These are phyloP conservation scores for Ptilonorhynchus violaceus DNA, from an alignment of 2,113 vertebrate genomes.

Conservation along the genomic window DNA sequence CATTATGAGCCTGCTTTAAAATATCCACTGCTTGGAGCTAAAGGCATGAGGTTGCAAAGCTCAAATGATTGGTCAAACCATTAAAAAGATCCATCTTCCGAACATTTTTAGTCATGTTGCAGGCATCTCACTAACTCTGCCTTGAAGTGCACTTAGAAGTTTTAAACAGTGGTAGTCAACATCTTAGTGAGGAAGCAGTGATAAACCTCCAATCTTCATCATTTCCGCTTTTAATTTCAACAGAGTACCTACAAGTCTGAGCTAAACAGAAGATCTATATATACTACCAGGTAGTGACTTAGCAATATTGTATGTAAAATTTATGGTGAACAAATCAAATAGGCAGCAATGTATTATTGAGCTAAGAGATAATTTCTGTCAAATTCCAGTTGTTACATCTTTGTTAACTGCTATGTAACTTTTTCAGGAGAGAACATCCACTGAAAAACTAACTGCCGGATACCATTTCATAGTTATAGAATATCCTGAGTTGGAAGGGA, in stretches of 20 bases:
- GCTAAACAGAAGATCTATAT: not conserved
- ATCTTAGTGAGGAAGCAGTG: not conserved
- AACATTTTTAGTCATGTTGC: not conserved
- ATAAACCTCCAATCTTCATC: not conserved
- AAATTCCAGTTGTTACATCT: not conserved
- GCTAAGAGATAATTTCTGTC: not conserved
- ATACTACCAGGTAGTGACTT: not conserved
- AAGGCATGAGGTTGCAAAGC: not conserved
- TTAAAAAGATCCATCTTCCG: not conserved
- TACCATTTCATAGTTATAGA: not conserved
- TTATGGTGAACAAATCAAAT: not conserved
- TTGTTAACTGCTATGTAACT: not conserved
- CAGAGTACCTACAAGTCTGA: not conserved
- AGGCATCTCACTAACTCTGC: not conserved
- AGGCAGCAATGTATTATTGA: not conserved
- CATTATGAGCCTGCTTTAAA: not conserved
- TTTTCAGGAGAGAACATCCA: not conserved
- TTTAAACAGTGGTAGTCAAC: not conserved
- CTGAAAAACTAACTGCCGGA: not conserved
- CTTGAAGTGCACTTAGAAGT: not conserved
- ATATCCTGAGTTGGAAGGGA: not conserved
- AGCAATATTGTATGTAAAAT: not conserved
- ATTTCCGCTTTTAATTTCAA: not conserved
- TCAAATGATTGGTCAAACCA: not conserved
- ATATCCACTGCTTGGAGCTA: not conserved